Base-by-base conservation (phyloP, 2,888 invertebrate species). In the Automeris io region DNA sequence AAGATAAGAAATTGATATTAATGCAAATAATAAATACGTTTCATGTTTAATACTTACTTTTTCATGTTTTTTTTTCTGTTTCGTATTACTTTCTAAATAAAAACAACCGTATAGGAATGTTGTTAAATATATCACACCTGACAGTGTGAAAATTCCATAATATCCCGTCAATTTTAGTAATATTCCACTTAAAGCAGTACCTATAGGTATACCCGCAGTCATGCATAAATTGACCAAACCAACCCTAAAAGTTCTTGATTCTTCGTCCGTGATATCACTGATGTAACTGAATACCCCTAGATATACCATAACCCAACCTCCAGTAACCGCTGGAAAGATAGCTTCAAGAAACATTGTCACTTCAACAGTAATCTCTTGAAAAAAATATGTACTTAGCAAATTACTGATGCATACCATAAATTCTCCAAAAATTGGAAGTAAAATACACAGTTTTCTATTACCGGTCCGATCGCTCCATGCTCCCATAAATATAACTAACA, bases 201-300 rank as follows among this genome's bases (percentile, higher is more conserved):
- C 90, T 2, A 90, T 51, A 0, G 90, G 89, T 12, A 88, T 74
- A 0, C 90, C 89, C 7, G 89, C 73, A 31, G 89, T 90, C 54
- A 89, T 68, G 58, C 89, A 89, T 9, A 89, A 68, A 55, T 91
- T 90, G 3, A 88, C 81, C 5, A 91, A 71, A 1, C 90, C 90
- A 1, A 92, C 87, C 46, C 91, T 70, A 26, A 88, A 77, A 0
- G 91, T 91, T 43, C 91, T 83, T 0, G 75, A 75, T 45, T 88
- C 74, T 13, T 81, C 74, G 40, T 74, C 76, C 0, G 90, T 88
- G 4, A 90, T 82, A 33, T 90, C 89, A 54, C 90, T 88, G 3
- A 91, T 83, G 51, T 90, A 91, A 49, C 89, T 89, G 65, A 90
- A 88, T 36, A 90, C 81, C n/a, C 89, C 88, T 42, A 89, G 69